Conservation (phyloP, 2,888 invertebrate species). For the Monopis laevigella region DNA sequence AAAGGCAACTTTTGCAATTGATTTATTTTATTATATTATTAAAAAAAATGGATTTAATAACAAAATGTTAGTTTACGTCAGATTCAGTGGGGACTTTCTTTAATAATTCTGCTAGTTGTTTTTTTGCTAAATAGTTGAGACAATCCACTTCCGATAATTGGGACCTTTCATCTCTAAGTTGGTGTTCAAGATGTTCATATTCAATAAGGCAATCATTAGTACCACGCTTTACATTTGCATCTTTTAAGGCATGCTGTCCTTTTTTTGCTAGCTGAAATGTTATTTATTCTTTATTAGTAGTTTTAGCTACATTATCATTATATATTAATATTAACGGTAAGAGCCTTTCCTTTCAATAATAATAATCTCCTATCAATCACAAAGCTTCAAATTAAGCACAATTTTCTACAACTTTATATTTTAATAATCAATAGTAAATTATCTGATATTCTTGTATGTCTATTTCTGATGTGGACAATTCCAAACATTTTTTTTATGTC, state of each 20-base stretch:
- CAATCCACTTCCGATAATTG: constrained; percentile 62
- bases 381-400: too few species aligned
- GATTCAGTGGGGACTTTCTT: constrained; percentile 50
- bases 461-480: too few species aligned
- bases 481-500: too few species aligned
- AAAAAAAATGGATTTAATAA: not conserved
- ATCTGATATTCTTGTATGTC: too few species aligned
- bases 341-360: too few species aligned
- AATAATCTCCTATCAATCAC: too few species aligned
- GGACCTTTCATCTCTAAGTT: constrained; percentile 56
- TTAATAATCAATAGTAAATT: too few species aligned
- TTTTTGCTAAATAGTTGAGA: constrained; percentile 52
- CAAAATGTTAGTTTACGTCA: constrained; percentile 31
- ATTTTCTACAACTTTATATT: too few species aligned
- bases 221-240: constrained; percentile 55
- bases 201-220: constrained; percentile 58
- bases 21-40: not conserved
- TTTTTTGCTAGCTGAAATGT: constrained; percentile 42
- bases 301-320: too few species aligned
- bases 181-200: constrained; percentile 57
- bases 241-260: constrained; percentile 57
- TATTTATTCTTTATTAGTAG: too few species aligned
- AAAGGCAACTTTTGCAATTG: not conserved
- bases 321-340: too few species aligned
- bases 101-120: constrained; percentile 41